A percentile compares a stretch with the other conserved stretches of the same genome.
Evolutionary conservation across 2,888 invertebrate species (phyloP).

Genomic region (Phlogophora meticulosa): DNA sequence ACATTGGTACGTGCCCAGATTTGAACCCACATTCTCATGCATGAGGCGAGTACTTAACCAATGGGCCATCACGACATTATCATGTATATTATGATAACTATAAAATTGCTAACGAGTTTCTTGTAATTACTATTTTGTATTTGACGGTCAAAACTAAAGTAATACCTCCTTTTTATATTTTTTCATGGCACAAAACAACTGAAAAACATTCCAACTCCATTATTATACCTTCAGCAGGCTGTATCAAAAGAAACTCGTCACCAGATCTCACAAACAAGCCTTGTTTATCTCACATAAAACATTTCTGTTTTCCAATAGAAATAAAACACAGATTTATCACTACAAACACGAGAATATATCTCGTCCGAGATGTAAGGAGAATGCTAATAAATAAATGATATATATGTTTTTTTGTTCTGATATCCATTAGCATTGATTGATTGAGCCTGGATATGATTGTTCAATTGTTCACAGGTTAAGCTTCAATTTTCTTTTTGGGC

Average conservation of each 20-base stretch:
- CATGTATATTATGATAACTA: too few relatives aligned
- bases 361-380: conserved; percentile 17
- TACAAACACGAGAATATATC: conserved; percentile 41
- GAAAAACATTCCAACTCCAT: neutral
- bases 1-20: too few relatives aligned
- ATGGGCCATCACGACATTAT: too few relatives aligned
- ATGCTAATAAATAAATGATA: conserved; percentile 58
- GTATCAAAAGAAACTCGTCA: conserved; percentile 29
- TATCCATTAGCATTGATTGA: conserved; percentile 64
- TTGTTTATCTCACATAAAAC: conserved; percentile 47
- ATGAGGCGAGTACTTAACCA: too few relatives aligned
- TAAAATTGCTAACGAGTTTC: too few relatives aligned
- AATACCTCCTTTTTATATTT: too few relatives aligned
- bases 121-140: too few relatives aligned
- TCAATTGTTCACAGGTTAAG: conserved; percentile 42
- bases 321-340: conserved; percentile 57
- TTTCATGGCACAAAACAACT: too few relatives aligned
- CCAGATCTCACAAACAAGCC: conserved; percentile 27
- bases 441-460: conserved; percentile 47
- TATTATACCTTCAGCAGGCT: neutral
- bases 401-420: conserved; percentile 59
- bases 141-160: too few relatives aligned
- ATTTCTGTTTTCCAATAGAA: conserved; percentile 48
- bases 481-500: conserved; percentile 22
- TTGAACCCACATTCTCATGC: too few relatives aligned